These are phyloP conservation scores for Atherinomorus stipes DNA, from an alignment of 2,113 vertebrate species.

Conservation along the genomic window DNA sequence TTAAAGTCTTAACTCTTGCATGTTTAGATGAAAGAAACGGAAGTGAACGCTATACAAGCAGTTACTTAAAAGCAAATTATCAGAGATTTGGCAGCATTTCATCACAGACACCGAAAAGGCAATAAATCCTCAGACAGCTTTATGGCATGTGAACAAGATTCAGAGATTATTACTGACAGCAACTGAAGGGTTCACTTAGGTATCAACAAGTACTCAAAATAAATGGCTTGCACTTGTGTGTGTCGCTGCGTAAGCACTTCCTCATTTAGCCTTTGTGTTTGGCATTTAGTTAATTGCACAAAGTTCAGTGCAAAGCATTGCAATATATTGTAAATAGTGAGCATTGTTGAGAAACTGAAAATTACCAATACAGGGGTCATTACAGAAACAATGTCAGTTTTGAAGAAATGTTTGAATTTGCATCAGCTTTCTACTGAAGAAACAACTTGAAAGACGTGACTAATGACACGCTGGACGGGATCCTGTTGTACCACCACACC, in stretches of 20 bases:
- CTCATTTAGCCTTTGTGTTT: slow-evolving; percentile 49
- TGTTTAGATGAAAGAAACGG: neutral
- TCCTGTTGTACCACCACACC: slow-evolving; percentile 2
- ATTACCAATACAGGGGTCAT: slow-evolving; percentile 46
- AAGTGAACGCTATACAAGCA: neutral
- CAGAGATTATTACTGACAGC: slow-evolving; percentile 25
- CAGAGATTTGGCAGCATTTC: neutral
- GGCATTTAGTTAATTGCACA: slow-evolving; percentile 28
- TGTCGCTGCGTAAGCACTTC: slow-evolving; percentile 39
- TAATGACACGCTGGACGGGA: slow-evolving; percentile 2
- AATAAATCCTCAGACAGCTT: slow-evolving; percentile 23
- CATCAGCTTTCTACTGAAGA: neutral
- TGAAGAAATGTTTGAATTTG: neutral
- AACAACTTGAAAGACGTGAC: neutral
- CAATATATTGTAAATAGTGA: slow-evolving; percentile 48
- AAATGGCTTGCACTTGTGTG: slow-evolving; percentile 33
- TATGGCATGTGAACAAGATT: slow-evolving; percentile 8
- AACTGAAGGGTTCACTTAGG: slow-evolving; percentile 23
- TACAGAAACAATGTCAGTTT: slow-evolving; percentile 53
- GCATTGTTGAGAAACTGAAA: slow-evolving; percentile 49
- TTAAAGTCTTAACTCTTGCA: no score
- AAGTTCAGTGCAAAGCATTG: slow-evolving; percentile 27
- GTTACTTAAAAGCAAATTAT: slow-evolving; percentile 5
- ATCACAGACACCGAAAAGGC: slow-evolving; percentile 6
- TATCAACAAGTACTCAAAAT: slow-evolving; percentile 59